Evolutionary conservation across 2,888 invertebrate species (phyloP), one percentile per base, ranked within the genome.

Genomic region (Epinotia ramella): DNA sequence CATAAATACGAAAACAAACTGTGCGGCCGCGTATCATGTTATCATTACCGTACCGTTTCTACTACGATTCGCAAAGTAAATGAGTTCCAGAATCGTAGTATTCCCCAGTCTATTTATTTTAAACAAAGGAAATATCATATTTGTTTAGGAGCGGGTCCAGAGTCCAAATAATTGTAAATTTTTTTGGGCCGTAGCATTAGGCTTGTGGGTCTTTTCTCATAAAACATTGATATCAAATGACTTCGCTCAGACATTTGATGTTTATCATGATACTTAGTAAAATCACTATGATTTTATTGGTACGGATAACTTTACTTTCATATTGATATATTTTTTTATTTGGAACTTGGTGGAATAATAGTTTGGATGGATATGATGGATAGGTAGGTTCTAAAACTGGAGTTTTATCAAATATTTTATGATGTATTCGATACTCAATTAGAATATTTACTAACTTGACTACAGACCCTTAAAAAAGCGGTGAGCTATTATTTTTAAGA

Each of bases 141-240:
- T 69, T 60, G 12, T 60, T 60, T 60, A 60, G 69, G 69, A 40
- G 20, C 24, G 24, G 66, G 66, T 69, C 46, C 60, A 16, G 49
- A 4, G 5, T 3, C 1, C 49, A 49, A 16, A 49, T 13, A 44
- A 46, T 46, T 49, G 46, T 60, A 69, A 49, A 18, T 49, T 46
- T 24, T 60, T 46, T 60, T 46, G 44, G 69, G 46, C 0, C 16
- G 16, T 1, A 5, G 49, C 49, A 28, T 69, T 46, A 24, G 44
- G 24, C 46, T 44, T 44, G 33, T 24, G 60, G 24, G n/a, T 44
- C 69, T 11, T 53, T 33, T 24, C 66, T 67, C 33, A 67, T 67
- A 67, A 56, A 57, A 57, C 9, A 57, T 20, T 67, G 49, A 67
- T 57, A 11, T 57, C 20, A 57, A 57, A 1, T 18, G 57, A 20